A percentile compares a stretch with the other conserved stretches of the same genome.
Conservation (phyloP, 2,113 vertebrate genomes). For the Smithornis capensis region DNA sequence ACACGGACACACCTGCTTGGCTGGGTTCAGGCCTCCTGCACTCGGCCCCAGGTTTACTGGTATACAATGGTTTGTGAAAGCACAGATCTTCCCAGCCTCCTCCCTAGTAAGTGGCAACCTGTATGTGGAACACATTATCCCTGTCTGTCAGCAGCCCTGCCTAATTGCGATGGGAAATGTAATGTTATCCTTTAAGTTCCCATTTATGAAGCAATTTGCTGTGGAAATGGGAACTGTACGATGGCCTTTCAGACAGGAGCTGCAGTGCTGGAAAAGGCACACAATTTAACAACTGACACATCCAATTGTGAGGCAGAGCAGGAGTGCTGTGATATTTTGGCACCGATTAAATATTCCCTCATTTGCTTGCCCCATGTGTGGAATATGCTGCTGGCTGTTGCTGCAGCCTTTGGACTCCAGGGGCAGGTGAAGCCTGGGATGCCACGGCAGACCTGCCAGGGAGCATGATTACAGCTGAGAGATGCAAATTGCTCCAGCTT, state of each 20-base stretch:
- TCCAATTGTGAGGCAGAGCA: conserved; percentile 67
- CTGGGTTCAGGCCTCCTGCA: neutral
- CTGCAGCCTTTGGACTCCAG: neutral
- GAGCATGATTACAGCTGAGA: neutral
- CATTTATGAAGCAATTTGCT: conserved; percentile 62
- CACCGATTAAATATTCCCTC: conserved; percentile 59
- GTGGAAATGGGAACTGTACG: neutral
- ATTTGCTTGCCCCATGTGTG: neutral
- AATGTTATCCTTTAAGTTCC: conserved; percentile 47
- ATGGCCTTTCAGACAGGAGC: conserved; percentile 42
- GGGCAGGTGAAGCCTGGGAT: neutral
- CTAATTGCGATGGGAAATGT: conserved; percentile 31
- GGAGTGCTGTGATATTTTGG: conserved; percentile 41
- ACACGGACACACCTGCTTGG: too few species aligned
- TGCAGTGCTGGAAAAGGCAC: conserved; percentile 61
- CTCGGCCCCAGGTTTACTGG: neutral
- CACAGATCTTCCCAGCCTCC: neutral
- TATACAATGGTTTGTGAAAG: neutral
- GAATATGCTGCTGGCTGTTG: conserved; percentile 26
- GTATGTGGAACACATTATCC: neutral
- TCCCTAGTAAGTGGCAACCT: conserved; percentile 12
- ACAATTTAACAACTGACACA: conserved; percentile 76
- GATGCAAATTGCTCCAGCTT: conserved; percentile 28
- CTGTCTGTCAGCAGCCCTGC: conserved; percentile 10
- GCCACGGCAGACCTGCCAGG: neutral